Evolutionary conservation across 2,888 invertebrate species (phyloP).

Genomic region (Caenorhabditis panamensis): DNA sequence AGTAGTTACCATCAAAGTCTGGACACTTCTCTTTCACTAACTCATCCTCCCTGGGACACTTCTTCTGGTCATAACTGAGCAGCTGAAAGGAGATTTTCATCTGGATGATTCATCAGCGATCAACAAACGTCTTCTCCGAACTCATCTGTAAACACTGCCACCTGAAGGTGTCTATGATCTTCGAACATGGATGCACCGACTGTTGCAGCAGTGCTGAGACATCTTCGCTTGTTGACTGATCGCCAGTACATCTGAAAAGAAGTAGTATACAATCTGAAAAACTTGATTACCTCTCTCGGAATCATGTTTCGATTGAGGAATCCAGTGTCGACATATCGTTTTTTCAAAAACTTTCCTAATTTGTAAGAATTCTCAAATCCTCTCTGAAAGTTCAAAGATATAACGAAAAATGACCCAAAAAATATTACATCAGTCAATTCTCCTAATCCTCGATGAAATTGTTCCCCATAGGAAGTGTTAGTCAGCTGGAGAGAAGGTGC

Average conservation of each 20-base stretch:
- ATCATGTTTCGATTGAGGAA: slow-evolving; percentile 36
- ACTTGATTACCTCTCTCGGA: slow-evolving; percentile 6
- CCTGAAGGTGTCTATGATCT: slow-evolving; percentile 24
- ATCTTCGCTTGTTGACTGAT: slow-evolving; percentile 51
- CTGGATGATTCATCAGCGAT: too few relatives aligned
- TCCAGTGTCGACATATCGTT: slow-evolving; percentile 33
- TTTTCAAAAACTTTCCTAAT: slow-evolving; percentile 31
- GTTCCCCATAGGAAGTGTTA: neutral
- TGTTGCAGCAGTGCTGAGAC: slow-evolving; percentile 47
- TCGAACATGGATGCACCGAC: slow-evolving; percentile 57
- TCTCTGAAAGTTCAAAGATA: slow-evolving; percentile 26
- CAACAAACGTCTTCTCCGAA: slow-evolving; percentile 17
- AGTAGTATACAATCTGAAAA: too few relatives aligned
- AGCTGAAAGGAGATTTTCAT: slow-evolving; percentile 35
- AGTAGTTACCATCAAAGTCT: slow-evolving; percentile 17
- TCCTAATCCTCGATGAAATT: slow-evolving; percentile 51
- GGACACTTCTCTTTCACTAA: slow-evolving; percentile 42
- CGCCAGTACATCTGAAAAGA: slow-evolving; percentile 51
- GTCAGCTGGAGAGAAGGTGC: slow-evolving; percentile 40
- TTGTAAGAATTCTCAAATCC: slow-evolving; percentile 54
- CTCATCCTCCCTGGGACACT: slow-evolving; percentile 28
- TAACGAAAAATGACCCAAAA: neutral
- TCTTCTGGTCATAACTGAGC: slow-evolving; percentile 24
- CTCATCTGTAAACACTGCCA: slow-evolving; percentile 46
- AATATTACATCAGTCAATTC: slow-evolving; percentile 51